Base-by-base conservation (phyloP, 2,888 invertebrate species). In the Macrophya annulata region DNA sequence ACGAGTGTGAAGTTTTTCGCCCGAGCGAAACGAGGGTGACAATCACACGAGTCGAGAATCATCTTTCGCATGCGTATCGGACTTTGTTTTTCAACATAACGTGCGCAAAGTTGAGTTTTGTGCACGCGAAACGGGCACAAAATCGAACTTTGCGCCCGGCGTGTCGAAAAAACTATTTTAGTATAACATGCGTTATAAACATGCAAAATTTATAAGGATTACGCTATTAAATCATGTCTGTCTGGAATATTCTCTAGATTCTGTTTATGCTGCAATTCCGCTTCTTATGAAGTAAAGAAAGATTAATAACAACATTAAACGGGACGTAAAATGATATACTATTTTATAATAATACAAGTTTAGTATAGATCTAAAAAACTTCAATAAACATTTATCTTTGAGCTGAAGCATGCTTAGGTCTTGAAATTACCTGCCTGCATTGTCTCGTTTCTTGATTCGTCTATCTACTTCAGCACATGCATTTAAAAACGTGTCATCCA, bases 361-460 rank as follows among this genome's bases (percentile, higher is more conserved):
- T 17, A 25, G 25, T 65, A 71, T 12, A 25, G 12, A 84, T 43
- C 6, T 48, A 45, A 68, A 31, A 17, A 48, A 40, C 43, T n/a
- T 48, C n/a, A n/a, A 31, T 74, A 25, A 45, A 45, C 6, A 37
- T 25, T 17, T 17, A 15, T 6, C 25, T 51, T 51, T n/a, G 12
- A 62, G 40, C 37, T 62, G 6, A 21, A 81, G 21, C 81, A 81
- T 81, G 81, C 81, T 81, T 81, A 81, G 62, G 4, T 17, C 62
- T 59, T n/a, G n/a, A 84, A 81, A 87, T 87, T 93, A 96, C 96
- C 95, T 95, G 93, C 94, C 94, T 89, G 94, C 94, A 74, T 94
- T 89, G 84, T 95, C 94, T 84, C 95, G 95, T 90, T 95, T 95
- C 15, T 94, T 93, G 89, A 97, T 94, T 91, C 95, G 95, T 82